phyloP scores from a whole-genome alignment of 2,797 vertebrate species.

The Octomys mimax region DNA sequence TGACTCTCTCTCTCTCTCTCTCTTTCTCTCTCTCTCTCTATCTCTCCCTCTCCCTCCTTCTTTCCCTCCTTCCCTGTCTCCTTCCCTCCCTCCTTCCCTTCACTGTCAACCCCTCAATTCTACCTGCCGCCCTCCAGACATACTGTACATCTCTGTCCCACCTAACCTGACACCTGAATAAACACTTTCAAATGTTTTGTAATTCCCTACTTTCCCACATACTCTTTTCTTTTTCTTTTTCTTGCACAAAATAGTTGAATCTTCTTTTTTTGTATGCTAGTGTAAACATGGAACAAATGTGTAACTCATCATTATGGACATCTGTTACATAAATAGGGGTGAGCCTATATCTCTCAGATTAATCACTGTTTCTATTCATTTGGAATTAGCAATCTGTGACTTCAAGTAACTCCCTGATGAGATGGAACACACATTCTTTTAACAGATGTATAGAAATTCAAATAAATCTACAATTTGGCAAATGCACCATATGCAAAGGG shows the following conservation, averaged over 20 bases:
- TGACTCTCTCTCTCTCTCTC: conserved; percentile 52
- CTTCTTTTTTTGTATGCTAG: conserved; percentile 82
- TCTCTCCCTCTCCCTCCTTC: neutral
- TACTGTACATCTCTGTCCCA: conserved; percentile 39
- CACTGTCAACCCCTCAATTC: neutral
- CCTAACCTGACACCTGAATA: conserved; percentile 89
- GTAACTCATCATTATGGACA: conserved; percentile 88
- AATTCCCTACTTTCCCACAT: conserved; percentile 85
- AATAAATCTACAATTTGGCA: conserved; percentile 82
- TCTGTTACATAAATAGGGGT: conserved; percentile 87
- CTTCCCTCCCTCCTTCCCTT: conserved; percentile 61
- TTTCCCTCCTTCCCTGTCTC: neutral
- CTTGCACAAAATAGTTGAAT: conserved; percentile 82
- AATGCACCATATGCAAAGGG: conserved; percentile 67
- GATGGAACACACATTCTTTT: conserved; percentile 85
- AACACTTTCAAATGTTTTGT: conserved; percentile 89
- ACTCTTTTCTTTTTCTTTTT: conserved; percentile 31
- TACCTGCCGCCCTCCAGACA: conserved; percentile 75
- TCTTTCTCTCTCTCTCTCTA: neutral
- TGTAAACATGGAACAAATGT: conserved; percentile 89
- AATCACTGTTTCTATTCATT: conserved; percentile 86
- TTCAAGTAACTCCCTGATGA: conserved; percentile 83
- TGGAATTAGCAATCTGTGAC: conserved; percentile 85
- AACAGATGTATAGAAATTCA: conserved; percentile 80
- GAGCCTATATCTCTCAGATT: conserved; percentile 85